Conservation (phyloP, 2,113 vertebrate genomes). For the Colossoma macropomum region DNA sequence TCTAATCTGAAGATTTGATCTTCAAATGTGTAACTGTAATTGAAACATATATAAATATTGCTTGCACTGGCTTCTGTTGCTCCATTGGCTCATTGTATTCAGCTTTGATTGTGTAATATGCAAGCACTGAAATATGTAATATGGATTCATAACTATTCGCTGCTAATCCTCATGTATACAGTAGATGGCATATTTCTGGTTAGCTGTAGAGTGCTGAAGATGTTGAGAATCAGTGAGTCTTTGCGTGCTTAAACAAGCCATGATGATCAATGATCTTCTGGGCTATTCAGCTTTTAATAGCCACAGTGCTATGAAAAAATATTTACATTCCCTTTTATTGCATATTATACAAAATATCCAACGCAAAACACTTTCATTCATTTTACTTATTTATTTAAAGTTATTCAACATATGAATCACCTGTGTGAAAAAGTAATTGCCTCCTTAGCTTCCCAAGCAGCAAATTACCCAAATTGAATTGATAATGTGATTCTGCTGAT, state of each 20-base stretch:
- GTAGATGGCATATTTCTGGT: background rate
- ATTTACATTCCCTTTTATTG: too few relatives aligned
- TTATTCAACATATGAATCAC: too few relatives aligned
- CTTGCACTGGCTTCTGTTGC: background rate
- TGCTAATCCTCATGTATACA: background rate
- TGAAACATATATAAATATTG: background rate
- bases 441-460: too few relatives aligned
- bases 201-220: constrained; percentile 19
- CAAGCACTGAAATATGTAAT: background rate
- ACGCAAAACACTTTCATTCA: too few relatives aligned
- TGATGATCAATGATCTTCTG: constrained; percentile 11
- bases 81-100: background rate
- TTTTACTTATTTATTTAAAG: too few relatives aligned
- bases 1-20: background rate
- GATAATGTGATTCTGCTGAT: too few relatives aligned
- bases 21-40: background rate
- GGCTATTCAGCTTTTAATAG: background rate
- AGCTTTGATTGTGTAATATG: constrained; percentile 1
- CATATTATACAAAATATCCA: too few relatives aligned
- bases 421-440: too few relatives aligned
- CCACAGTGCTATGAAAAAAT: background rate
- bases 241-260: constrained; percentile 8
- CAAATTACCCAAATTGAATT: too few relatives aligned
- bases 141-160: background rate
- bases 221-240: constrained; percentile 7